Evolutionary conservation across 2,888 invertebrate genomes (phyloP).

Genomic region (Dasypolia templi): DNA sequence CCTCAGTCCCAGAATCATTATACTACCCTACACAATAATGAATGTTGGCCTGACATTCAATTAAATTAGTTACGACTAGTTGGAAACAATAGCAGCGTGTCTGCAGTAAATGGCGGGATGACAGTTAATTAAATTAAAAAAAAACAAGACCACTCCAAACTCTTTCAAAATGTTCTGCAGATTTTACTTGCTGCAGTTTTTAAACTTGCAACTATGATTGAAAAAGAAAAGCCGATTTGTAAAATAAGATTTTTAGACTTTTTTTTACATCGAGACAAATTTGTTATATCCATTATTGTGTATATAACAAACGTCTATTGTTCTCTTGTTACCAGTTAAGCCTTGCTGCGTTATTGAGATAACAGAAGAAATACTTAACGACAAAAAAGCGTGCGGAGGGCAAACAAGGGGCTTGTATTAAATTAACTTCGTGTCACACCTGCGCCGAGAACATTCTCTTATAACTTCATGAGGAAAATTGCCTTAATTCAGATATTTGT

Average conservation of each 20-base stretch:
- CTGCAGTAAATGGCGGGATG: neutral
- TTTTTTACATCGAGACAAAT: neutral
- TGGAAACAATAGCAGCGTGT: neutral
- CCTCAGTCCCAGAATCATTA: neutral
- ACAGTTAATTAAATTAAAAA: neutral
- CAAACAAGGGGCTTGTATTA: conserved; percentile 46
- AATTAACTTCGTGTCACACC: conserved; percentile 50
- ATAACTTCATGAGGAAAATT: conserved; percentile 51
- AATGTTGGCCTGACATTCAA: neutral
- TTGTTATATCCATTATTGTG: neutral
- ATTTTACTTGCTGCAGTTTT: neutral
- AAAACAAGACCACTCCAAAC: neutral
- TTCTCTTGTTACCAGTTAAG: neutral
- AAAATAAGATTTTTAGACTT: neutral
- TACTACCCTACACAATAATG: too few species aligned
- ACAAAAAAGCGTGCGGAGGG: conserved; percentile 33
- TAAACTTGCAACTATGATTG: neutral
- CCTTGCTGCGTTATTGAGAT: conserved; percentile 3
- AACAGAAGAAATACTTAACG: conserved; percentile 33
- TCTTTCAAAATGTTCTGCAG: neutral
- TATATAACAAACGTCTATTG: neutral
- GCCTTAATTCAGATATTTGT: conserved; percentile 61
- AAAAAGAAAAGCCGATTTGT: neutral
- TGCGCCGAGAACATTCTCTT: conserved; percentile 42
- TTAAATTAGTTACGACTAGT: neutral